Evolutionary conservation across 1,140 invertebrate genomes (phyloP).

Genomic region (Drosophila grimshawi): DNA sequence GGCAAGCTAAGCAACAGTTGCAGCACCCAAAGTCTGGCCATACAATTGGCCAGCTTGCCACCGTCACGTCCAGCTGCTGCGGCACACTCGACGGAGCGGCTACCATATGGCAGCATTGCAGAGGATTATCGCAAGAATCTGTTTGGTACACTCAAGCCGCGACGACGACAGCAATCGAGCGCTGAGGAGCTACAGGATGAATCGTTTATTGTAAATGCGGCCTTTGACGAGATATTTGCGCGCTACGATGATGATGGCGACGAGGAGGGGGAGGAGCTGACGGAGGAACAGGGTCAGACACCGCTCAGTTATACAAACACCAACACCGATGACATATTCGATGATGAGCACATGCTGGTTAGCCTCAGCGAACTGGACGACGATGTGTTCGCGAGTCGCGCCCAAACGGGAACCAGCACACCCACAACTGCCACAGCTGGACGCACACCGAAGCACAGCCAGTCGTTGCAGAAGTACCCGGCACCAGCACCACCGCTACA

Average conservation of each 20-base stretch:
- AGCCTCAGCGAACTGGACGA: constrained; percentile 75
- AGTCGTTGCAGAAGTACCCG: constrained; percentile 59
- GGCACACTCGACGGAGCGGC: constrained; percentile 48
- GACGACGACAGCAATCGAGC: constrained; percentile 33
- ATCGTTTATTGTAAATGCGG: constrained; percentile 73
- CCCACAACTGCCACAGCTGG: constrained; percentile 52
- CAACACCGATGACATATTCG: constrained; percentile 60
- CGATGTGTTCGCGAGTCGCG: constrained; percentile 67
- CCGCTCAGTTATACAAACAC: constrained; percentile 48
- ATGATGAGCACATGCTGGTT: constrained; percentile 76
- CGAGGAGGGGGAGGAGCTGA: constrained; percentile 11
- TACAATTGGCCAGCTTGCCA: constrained; percentile 41
- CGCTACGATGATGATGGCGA: constrained; percentile 71
- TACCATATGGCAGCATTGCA: constrained; percentile 55
- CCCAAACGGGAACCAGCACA: constrained; percentile 61
- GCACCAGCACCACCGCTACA: constrained; percentile 61
- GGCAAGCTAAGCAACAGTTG: constrained; percentile 57
- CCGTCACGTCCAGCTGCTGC: constrained; percentile 24
- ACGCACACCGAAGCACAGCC: constrained; percentile 68
- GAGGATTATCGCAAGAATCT: constrained; percentile 83
- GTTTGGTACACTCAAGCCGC: constrained; percentile 65
- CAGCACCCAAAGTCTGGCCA: constrained; percentile 69
- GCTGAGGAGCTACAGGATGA: constrained; percentile 70
- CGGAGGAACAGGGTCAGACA: constrained; percentile 9
- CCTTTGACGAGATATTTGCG: constrained; percentile 80